Evolutionary conservation across 2,113 vertebrate species (phyloP).

Genomic region (Platysteira castanea): DNA sequence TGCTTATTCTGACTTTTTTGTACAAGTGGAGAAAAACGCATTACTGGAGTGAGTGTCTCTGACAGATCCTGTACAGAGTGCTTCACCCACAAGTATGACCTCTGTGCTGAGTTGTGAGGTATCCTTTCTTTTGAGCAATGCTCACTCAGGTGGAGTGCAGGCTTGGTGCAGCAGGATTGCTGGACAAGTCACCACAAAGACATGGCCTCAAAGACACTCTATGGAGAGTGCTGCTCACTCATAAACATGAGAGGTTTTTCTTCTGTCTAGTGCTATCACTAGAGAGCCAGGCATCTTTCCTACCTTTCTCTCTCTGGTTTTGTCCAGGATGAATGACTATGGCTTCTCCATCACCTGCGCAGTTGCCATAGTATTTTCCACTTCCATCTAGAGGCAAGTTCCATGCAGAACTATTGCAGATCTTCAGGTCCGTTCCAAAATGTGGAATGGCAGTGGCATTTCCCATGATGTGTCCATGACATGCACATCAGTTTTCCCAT

Average conservation of each 20-base stretch:
- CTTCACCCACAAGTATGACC: not conserved
- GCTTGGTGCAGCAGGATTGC: not conserved
- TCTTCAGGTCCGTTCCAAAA: not conserved
- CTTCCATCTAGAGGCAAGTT: not conserved
- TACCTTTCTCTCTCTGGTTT: not conserved
- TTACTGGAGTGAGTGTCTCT: not conserved
- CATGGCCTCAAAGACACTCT: not conserved
- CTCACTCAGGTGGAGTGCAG: not conserved
- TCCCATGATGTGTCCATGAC: not conserved
- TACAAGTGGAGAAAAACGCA: not conserved
- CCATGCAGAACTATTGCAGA: not conserved
- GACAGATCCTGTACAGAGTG: not conserved
- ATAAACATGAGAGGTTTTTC: not conserved
- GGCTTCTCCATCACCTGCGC: not conserved
- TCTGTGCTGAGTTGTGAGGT: not conserved
- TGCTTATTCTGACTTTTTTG: not conserved
- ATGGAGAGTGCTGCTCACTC: not conserved
- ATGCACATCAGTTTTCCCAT: rapidly evolving
- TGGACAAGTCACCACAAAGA: rapidly evolving
- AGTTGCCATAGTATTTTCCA: not conserved
- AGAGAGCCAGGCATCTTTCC: not conserved
- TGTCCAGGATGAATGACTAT: rapidly evolving
- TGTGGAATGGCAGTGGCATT: not conserved
- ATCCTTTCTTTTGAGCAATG: not conserved
- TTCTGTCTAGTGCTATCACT: not conserved